Percentiles rank a stretch among this genome's conserved stretches.
These are phyloP conservation scores for Pseudonaja textilis DNA, from an alignment of 2,113 vertebrate genomes.

Conservation along the genomic window DNA sequence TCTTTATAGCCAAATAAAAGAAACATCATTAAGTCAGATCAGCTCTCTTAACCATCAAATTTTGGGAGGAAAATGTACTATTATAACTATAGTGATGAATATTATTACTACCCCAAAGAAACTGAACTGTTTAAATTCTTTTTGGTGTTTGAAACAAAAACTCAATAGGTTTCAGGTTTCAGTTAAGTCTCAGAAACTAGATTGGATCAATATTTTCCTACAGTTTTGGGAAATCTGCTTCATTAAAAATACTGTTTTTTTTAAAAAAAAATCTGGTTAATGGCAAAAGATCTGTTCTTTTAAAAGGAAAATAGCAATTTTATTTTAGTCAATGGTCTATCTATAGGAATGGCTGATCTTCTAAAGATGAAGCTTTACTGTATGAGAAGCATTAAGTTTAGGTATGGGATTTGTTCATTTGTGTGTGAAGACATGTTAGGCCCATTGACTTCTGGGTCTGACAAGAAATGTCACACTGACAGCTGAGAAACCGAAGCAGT, in stretches of 20 bases:
- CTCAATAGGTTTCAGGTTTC: conserved; percentile 8
- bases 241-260: conserved; percentile 9
- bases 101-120: background rate
- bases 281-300: background rate
- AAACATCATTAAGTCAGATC: background rate
- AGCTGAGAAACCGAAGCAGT: background rate
- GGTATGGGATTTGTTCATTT: background rate
- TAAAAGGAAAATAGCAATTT: background rate
- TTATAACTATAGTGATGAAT: conserved; percentile 23
- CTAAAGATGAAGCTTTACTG: background rate
- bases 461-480: background rate
- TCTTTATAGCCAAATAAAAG: conserved; percentile 35
- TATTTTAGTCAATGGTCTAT: background rate
- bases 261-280: background rate
- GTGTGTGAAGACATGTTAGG: background rate
- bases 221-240: conserved; percentile 11
- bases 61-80: conserved; percentile 31
- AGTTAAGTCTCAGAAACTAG: conserved; percentile 40
- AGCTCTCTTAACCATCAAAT: conserved; percentile 41
- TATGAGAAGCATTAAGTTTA: background rate
- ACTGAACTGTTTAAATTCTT: conserved; percentile 48
- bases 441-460: background rate
- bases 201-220: conserved; percentile 34
- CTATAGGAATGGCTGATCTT: background rate
- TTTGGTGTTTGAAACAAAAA: conserved; percentile 52